Percentiles rank a stretch among this genome's conserved stretches.
Conservation (phyloP, 2,888 invertebrate genomes). For the Tricholauxania praeusta region DNA sequence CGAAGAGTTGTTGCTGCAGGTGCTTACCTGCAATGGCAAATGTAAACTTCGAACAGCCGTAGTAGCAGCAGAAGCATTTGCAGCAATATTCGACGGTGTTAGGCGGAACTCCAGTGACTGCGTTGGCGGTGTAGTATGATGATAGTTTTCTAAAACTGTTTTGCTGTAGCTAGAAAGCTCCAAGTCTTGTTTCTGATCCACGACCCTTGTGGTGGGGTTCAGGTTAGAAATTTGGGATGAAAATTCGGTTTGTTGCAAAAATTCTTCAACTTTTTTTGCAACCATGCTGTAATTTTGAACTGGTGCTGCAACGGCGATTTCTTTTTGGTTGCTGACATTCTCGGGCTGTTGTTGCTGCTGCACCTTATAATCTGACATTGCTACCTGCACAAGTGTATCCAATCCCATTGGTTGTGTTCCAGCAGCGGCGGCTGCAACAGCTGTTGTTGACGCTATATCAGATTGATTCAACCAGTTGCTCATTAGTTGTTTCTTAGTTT, state of each 20-base stretch:
- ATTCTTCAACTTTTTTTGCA: constrained; percentile 65
- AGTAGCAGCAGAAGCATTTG: not conserved
- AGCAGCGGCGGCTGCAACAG: not conserved
- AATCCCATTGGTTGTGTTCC: constrained; percentile 39
- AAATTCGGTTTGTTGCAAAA: constrained; percentile 64
- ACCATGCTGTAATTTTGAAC: constrained; percentile 59
- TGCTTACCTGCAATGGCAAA: constrained; percentile 58
- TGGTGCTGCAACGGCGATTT: constrained; percentile 36
- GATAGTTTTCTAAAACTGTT: constrained; percentile 18
- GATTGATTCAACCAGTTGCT: constrained; percentile 91
- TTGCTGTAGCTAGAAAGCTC: not conserved
- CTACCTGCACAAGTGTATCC: constrained; percentile 49
- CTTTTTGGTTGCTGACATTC: constrained; percentile 61
- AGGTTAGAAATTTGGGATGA: not conserved
- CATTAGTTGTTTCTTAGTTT: constrained; percentile 92
- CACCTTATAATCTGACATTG: constrained; percentile 52
- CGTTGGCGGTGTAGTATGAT: constrained; percentile 4
- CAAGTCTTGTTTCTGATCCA: too few relatives aligned
- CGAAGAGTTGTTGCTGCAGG: constrained; percentile 76
- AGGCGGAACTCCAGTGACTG: not conserved
- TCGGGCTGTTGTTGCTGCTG: constrained; percentile 51
- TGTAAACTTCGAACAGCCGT: constrained; percentile 46
- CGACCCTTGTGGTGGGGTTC: not conserved
- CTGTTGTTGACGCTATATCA: not conserved
- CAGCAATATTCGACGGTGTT: not conserved